Base-by-base conservation (phyloP, 2,888 invertebrate species). In the Crematogaster levior region DNA sequence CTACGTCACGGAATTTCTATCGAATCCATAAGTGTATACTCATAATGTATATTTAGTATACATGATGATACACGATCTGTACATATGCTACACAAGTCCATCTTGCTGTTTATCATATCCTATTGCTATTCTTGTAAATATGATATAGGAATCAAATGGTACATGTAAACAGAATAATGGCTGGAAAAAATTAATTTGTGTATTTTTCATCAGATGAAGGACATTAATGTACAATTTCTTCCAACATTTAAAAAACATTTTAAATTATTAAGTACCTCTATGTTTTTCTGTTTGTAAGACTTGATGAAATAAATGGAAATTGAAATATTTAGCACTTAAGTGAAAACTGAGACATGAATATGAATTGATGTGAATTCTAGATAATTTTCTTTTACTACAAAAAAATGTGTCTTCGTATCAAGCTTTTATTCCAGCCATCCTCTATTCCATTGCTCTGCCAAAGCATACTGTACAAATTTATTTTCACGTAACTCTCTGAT, bases 1-100 rank as follows among this genome's bases (percentile, higher is more conserved):
- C 89, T 91, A 92, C n/a, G 90, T 90, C 90, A 90, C 84, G 82
- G 75, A 85, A 83, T 85, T 90, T 87, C 82, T 82, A 91, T 91
- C 84, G 37, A 81, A 24, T 18, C 65, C 72, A 72, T 81, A 75
- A 58, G 63, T 63, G 34, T 61, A 24, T 86, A 80, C 6, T 5
- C 34, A 34, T 68, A 75, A 58, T 63, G 15, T 60, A 51, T 72
- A 56, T 18, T 40, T 56, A 82, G 75, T 75, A 68, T 48, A 77
- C 1, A 24, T 15, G 53, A 46, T 51, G 18, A n/a, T n/a, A n/a
- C n/a, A 53, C 30, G n/a, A 43, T 43, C 21, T 68, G 37, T 68
- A 53, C 34, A 79, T 34, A 79, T 34, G 24, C 18, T 68, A 40
- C 34, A 15, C 6, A 30, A 60, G 7, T 37, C 9, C 68, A 70